phyloP scores from a whole-genome alignment of 2,888 invertebrate genomes.

The Isotomurus palustris region DNA sequence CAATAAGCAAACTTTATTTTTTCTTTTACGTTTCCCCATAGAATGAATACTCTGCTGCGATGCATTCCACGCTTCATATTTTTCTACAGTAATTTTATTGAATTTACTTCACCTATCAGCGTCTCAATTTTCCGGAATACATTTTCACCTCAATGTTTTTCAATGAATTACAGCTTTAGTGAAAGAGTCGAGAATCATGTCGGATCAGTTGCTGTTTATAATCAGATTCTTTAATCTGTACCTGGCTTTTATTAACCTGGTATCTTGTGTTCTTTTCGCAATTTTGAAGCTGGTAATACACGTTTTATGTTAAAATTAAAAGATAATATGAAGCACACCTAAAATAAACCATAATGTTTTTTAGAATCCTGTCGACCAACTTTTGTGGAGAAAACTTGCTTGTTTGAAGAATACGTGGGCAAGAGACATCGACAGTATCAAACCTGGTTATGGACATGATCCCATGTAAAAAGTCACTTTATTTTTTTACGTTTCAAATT shows the following conservation, averaged over 20 bases:
- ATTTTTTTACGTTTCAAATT: too few relatives aligned
- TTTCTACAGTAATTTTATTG: too few relatives aligned
- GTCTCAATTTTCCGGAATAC: too few relatives aligned
- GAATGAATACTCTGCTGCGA: conserved; percentile 15
- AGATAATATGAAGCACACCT: neutral
- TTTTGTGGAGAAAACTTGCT: conserved; percentile 1
- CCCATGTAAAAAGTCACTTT: neutral
- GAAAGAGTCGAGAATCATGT: neutral
- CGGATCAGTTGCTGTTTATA: neutral
- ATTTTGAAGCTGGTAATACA: conserved; percentile 9
- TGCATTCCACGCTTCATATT: conserved; percentile 5
- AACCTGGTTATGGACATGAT: neutral
- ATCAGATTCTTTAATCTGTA: conserved; percentile 8
- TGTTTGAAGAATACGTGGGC: neutral
- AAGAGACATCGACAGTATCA: neutral
- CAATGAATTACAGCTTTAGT: conserved; percentile 7
- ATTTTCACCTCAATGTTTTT: too few relatives aligned
- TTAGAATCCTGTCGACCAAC: neutral
- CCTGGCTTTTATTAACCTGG: conserved; percentile 12
- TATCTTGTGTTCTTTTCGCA: conserved; percentile 11
- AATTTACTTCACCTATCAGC: too few relatives aligned
- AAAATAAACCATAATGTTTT: neutral
- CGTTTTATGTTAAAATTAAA: neutral
- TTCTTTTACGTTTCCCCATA: too few relatives aligned
- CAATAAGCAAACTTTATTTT: too few relatives aligned